Evolutionary conservation across 2,797 vertebrate species (phyloP), one percentile per base, ranked within the genome.

Genomic region (Notolepis coatsorum): DNA sequence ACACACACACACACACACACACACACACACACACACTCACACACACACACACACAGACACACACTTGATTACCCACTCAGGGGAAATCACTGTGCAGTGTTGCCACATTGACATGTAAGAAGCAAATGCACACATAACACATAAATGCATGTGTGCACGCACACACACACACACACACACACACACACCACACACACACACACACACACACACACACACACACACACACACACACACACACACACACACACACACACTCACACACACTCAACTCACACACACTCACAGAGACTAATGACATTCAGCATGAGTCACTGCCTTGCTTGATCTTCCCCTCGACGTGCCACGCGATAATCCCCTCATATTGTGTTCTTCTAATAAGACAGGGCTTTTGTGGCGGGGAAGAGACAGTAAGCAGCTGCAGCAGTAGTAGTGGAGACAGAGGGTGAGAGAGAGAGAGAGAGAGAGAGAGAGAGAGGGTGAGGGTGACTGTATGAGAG

Each of bases 351-450:
- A 58, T 85, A 87, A 88, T 88, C 84, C 78, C 15, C 28, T 3
- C 46, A 74, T 61, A 71, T 73, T 84, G 68, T 77, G 66, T 70
- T 71, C 58, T 75, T 80, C 69, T 79, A 82, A 84, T 83, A 75
- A 68, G 83, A 80, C 58, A 21, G 61, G 60, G 48, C 53, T 65
- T 39, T 49, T 31, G 71, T 67, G 70, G 70, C 64, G 57, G 61
- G n/a, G 57, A 35, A 46, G 52, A 74, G 68, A 73, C 13, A 37
- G 33, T 6, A 71, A 67, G 54, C 75, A 57, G 25, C 49, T 6
- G 68, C 49, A 73, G 71, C 43, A 49, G 68, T 24, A n/a, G 7
- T 64, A 55, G 53, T 2, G 68, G 74, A 73, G 75, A 77, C 59
- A 48, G 57, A 15, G 71, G 77, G 64, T 51, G 66, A 78, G 61